phyloP scores from a whole-genome alignment of 2,113 vertebrate species.

The Crotalus helleri region DNA sequence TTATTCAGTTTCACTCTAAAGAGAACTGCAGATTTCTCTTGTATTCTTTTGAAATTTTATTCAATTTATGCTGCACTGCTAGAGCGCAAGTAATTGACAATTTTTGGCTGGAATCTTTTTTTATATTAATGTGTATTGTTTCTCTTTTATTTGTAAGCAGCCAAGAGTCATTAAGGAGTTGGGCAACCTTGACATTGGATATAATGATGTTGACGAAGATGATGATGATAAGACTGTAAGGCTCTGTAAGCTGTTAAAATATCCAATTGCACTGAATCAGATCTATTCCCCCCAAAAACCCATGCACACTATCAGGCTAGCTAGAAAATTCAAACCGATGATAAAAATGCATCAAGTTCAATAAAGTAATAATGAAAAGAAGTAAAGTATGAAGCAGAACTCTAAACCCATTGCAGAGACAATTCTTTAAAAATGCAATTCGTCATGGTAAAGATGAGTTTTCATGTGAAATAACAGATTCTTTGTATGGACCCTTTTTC shows the following conservation, averaged over 20 bases:
- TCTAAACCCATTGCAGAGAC: not conserved
- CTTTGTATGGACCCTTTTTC: not conserved
- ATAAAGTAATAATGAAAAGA: not conserved
- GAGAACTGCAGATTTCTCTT: not conserved
- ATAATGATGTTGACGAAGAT: not conserved
- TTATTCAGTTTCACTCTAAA: not conserved
- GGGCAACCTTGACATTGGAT: not conserved
- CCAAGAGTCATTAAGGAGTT: not conserved
- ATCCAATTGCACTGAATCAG: not conserved
- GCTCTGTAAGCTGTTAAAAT: not conserved
- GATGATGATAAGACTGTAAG: not conserved
- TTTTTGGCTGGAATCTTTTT: not conserved
- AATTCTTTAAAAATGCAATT: not conserved
- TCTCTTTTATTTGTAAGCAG: not conserved
- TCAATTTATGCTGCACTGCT: not conserved
- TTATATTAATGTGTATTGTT: not conserved
- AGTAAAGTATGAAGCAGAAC: not conserved
- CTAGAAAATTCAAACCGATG: not conserved
- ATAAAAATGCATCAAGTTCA: not conserved
- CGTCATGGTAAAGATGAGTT: not conserved
- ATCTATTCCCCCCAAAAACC: not conserved
- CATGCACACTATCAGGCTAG: not conserved
- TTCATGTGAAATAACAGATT: not conserved
- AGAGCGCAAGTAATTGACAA: not conserved
- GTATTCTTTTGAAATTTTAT: not conserved